Conservation (phyloP, 2,888 invertebrate genomes). For the Cerastis rubricosa region DNA sequence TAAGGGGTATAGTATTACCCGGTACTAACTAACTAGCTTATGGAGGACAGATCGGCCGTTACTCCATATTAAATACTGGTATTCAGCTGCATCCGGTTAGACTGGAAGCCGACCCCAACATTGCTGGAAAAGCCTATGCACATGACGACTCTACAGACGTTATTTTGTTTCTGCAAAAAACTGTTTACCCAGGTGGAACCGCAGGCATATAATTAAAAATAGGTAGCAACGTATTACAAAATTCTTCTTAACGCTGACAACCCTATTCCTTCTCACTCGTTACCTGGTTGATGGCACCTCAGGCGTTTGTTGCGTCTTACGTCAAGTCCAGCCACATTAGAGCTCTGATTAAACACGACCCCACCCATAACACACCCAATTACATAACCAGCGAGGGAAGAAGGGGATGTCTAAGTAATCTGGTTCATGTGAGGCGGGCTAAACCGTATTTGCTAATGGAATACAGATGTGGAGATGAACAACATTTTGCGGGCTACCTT, state of each 20-base stretch:
- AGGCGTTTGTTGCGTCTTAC: conserved; percentile 88
- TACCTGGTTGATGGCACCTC: conserved; percentile 86
- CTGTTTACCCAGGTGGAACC: fast-evolving
- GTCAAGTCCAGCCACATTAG: conserved; percentile 78
- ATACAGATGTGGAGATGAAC: conserved; percentile 87
- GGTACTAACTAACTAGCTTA: no score
- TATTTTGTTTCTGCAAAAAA: not conserved
- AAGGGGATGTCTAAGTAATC: conserved; percentile 70
- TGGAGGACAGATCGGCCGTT: no score
- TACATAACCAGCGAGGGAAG: conserved; percentile 68
- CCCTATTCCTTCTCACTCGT: conserved; percentile 77
- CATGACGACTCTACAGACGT: no score
- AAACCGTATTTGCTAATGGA: conserved; percentile 89
- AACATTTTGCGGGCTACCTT: conserved; percentile 82
- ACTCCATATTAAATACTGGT: no score
- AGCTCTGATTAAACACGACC: conserved; percentile 83
- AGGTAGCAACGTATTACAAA: not conserved
- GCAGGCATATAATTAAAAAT: not conserved
- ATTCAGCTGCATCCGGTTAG: no score
- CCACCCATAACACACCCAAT: conserved; percentile 76
- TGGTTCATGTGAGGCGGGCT: conserved; percentile 79
- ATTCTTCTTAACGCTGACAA: conserved; percentile 55
- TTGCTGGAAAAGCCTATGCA: no score
- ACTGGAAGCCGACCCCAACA: no score
- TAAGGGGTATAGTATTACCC: no score